Conservation (phyloP, 2,888 invertebrate genomes). For the Fragum whitleyi region DNA sequence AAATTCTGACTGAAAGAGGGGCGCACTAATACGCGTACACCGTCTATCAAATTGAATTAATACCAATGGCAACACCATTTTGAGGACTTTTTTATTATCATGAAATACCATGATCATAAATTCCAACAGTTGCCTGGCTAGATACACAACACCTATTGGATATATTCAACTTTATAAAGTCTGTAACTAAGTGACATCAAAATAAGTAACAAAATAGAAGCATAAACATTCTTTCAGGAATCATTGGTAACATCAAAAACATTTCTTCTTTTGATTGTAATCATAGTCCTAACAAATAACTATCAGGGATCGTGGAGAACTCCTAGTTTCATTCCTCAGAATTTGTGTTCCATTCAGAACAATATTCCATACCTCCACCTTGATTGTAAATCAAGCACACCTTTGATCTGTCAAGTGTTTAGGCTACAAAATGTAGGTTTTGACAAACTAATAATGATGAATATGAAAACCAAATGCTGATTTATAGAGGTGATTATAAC, state of each 20-base stretch:
- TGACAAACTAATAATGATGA: constrained; percentile 57
- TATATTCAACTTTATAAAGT: too few species aligned
- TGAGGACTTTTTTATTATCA: too few species aligned
- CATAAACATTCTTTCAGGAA: too few species aligned
- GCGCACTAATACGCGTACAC: too few species aligned
- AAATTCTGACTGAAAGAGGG: too few species aligned
- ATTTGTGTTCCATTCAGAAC: constrained; percentile 22
- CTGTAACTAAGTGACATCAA: too few species aligned
- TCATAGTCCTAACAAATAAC: constrained; percentile 14
- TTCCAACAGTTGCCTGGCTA: too few species aligned
- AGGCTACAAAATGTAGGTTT: constrained; percentile 32
- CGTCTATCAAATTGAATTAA: too few species aligned
- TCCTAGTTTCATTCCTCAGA: constrained; percentile 17
- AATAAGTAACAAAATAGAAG: too few species aligned
- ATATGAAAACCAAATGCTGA: constrained; percentile 50
- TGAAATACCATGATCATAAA: too few species aligned
- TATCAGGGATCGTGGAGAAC: background rate
- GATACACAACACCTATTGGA: too few species aligned
- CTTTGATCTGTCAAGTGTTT: constrained; percentile 52
- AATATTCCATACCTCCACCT: constrained; percentile 29
- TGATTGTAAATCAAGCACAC: constrained; percentile 38
- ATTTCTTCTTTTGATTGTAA: constrained; percentile 1
- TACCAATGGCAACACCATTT: too few species aligned
- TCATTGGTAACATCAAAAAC: background rate
- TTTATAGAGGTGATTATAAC: constrained; percentile 44